Conservation (phyloP, 2,113 vertebrate genomes). For the Phaethornis superciliosus region DNA sequence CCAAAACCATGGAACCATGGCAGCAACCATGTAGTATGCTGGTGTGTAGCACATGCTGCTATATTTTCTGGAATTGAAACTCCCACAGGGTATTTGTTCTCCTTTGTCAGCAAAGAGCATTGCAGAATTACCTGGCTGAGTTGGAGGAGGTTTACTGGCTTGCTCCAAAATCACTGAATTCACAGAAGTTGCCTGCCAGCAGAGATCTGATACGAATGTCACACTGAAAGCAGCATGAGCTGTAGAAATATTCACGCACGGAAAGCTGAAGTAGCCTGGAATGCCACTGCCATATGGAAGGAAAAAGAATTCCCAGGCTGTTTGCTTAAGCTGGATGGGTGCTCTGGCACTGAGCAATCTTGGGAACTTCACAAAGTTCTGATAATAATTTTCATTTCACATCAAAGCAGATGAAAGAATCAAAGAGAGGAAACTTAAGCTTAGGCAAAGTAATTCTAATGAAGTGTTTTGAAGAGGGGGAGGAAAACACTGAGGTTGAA, state of each 20-base stretch:
- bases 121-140: neutral
- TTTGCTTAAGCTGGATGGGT: neutral
- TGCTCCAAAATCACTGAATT: neutral
- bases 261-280: neutral
- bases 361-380: slow-evolving; percentile 34
- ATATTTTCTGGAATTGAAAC: neutral
- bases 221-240: neutral
- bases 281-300: neutral
- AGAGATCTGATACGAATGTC: neutral
- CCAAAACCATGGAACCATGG: neutral
- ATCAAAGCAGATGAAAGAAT: slow-evolving; percentile 58
- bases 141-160: neutral
- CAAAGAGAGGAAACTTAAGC: slow-evolving; percentile 28
- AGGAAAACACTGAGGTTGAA: neutral
- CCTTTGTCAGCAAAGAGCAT: rapidly evolving
- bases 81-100: neutral
- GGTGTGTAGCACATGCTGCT: neutral
- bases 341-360: neutral
- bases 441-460: slow-evolving; percentile 62
- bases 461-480: neutral
- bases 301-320: neutral
- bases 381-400: slow-evolving; percentile 54
- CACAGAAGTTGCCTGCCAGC: neutral
- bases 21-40: neutral
- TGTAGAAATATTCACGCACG: neutral